Percentiles rank a stretch among this genome's conserved stretches.
Evolutionary conservation across 2,888 invertebrate species (phyloP).

Genomic region (Microchrysa polita): DNA sequence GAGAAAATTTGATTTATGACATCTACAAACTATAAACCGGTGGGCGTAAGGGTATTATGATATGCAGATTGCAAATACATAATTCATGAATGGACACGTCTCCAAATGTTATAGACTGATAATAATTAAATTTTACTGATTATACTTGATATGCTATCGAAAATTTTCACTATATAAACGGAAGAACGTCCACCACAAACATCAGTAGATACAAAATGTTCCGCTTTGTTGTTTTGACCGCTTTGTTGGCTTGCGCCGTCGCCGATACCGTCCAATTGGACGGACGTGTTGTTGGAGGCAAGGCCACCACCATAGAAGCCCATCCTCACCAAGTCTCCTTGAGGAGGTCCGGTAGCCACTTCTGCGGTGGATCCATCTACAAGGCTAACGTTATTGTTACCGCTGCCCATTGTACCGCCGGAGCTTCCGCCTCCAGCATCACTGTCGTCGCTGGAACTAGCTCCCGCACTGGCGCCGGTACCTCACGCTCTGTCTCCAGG

Average conservation of each 20-base stretch:
- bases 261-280: constrained; percentile 47
- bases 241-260: constrained; percentile 53
- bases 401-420: constrained; percentile 57
- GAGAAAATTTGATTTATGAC: too few species aligned
- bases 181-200: too few species aligned
- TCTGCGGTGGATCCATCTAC: constrained; percentile 57
- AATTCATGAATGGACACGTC: too few species aligned
- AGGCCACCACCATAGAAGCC: constrained; percentile 51
- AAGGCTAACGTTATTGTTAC: constrained; percentile 53
- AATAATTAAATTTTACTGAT: too few species aligned
- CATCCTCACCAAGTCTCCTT: constrained; percentile 59
- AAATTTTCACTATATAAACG: too few species aligned
- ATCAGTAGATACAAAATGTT: constrained; percentile 15
- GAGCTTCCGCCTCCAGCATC: constrained; percentile 46
- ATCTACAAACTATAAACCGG: too few species aligned
- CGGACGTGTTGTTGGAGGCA: constrained; percentile 50
- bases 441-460: constrained; percentile 56
- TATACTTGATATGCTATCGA: too few species aligned
- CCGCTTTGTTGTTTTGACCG: constrained; percentile 51
- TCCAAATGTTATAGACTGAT: too few species aligned
- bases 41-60: too few species aligned
- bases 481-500: constrained; percentile 65
- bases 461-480: constrained; percentile 49
- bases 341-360: constrained; percentile 54
- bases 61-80: too few species aligned